These are phyloP conservation scores for Knipowitschia caucasica DNA, from an alignment of 2,797 vertebrate species.

Conservation along the genomic window DNA sequence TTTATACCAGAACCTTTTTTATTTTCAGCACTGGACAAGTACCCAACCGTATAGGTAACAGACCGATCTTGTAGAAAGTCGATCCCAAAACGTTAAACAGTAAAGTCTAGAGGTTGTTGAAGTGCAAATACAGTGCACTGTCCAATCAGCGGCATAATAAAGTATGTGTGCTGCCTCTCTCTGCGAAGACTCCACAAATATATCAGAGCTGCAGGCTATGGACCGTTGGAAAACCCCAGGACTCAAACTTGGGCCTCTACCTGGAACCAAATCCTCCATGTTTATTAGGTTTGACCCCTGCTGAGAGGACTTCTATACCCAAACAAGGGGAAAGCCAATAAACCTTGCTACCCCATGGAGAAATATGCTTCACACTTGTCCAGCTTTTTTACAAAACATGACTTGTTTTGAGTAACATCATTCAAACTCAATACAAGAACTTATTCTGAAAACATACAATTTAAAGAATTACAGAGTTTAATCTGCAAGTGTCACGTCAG, in stretches of 20 bases:
- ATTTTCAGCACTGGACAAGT: too few relatives aligned
- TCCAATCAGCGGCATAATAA: slow-evolving; percentile 57
- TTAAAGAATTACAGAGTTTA: slow-evolving; percentile 15
- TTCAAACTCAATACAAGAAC: not conserved
- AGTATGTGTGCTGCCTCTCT: slow-evolving; percentile 61
- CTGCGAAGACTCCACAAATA: slow-evolving; percentile 70
- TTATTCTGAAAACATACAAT: not conserved
- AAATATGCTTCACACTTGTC: slow-evolving; percentile 21
- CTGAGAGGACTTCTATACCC: slow-evolving; percentile 35
- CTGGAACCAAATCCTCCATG: slow-evolving; percentile 33
- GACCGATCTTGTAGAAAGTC: slow-evolving; percentile 34
- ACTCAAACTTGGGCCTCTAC: slow-evolving; percentile 37
- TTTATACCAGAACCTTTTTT: too few relatives aligned
- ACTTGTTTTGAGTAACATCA: slow-evolving; percentile 1
- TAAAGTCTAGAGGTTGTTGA: slow-evolving; percentile 45
- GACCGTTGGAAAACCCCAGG: slow-evolving; percentile 36
- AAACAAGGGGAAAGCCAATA: slow-evolving; percentile 58
- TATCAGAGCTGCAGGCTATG: slow-evolving; percentile 55
- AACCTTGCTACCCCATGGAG: slow-evolving; percentile 37
- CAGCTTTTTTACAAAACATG: slow-evolving; percentile 22
- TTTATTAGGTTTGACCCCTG: slow-evolving; percentile 61
- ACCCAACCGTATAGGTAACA: too few relatives aligned
- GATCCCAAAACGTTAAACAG: slow-evolving; percentile 15
- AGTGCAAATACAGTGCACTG: slow-evolving; percentile 62
- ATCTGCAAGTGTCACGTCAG: slow-evolving; percentile 1